Base-by-base conservation (phyloP, 1,140 invertebrate species). In the Drosophila varians region DNA sequence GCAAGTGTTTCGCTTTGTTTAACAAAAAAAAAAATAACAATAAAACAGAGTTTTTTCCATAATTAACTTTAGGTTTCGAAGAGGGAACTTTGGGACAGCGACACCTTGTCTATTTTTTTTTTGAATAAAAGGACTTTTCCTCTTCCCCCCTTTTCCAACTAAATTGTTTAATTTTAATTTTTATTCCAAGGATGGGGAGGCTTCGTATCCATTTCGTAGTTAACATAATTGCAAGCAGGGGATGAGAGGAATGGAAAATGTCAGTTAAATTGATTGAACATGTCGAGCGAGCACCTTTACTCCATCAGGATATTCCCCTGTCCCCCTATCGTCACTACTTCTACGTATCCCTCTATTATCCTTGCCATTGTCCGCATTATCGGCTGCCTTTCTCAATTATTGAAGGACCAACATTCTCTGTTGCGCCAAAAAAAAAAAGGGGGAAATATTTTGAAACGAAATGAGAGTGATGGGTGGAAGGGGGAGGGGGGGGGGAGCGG, bases 201-300 rank as follows among this genome's bases (percentile, higher is more conserved):
- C n/a, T n/a, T n/a, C n/a, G n/a, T 47, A 48, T 57, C 26, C 52
- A 45, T 46, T 46, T 31, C 48, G 47, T 57, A 46, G 34, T 56
- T 43, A 34, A 43, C 49, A 76, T 80, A 53, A 72, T 60, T 48
- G 28, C 43, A 43, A 40, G 25, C 26, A 28, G 48, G 25, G 26
- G 21, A 23, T 52, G n/a, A n/a, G n/a, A 14, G 45, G 47, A 28
- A 40, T 46, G 54, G 54, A 66, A 65, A 60, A 61, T 38, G 78
- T 49, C 79, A 66, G 47, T 61, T 28, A 62, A 70, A 57, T 70
- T 71, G 79, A 83, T 83, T 84, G 75, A 82, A 62, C 58, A 71
- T 52, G 58, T 55, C 62, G 69, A 12, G 21, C n/a, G 34, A 18
- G 49, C 43, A 53, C 53, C 71, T 64, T 61, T 70, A 11, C 40